These are phyloP conservation scores for Gobiocypris rarus DNA, from an alignment of 2,113 vertebrate species.

Conservation along the genomic window DNA sequence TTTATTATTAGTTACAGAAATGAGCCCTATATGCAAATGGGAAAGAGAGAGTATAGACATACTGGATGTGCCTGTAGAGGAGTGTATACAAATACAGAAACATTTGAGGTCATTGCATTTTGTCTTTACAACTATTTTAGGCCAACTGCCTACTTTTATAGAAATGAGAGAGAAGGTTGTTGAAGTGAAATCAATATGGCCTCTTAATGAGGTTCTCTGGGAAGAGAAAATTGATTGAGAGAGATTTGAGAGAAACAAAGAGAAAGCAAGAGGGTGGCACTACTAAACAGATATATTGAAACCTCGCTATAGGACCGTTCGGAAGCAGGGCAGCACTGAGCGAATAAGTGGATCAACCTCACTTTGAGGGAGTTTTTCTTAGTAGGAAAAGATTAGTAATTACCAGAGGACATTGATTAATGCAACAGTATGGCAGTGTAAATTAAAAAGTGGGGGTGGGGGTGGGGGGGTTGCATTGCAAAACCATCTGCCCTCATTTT, in stretches of 20 bases:
- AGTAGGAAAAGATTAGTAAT: conserved; percentile 34
- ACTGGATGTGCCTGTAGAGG: not conserved
- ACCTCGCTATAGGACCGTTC: not conserved
- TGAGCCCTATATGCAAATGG: not conserved
- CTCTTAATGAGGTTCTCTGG: conserved; percentile 71
- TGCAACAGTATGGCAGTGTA: conserved; percentile 19
- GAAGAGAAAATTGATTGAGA: conserved; percentile 46
- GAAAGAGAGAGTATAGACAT: not conserved
- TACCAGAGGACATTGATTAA: conserved; percentile 47
- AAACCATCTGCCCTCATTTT: conserved; percentile 31
- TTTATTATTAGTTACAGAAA: conserved; percentile 1
- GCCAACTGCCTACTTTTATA: conserved; percentile 62
- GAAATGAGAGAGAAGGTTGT: conserved; percentile 57
- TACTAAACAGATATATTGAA: conserved; percentile 11
- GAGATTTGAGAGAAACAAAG: not conserved
- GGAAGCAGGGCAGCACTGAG: conserved; percentile 5
- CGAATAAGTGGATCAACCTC: conserved; percentile 25
- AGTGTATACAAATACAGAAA: conserved; percentile 3
- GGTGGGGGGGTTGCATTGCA: too few relatives aligned
- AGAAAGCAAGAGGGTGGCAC: not conserved
- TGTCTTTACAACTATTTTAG: conserved; percentile 62
- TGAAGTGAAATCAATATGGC: conserved; percentile 70
- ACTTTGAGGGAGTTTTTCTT: not conserved
- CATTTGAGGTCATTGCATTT: conserved; percentile 56
- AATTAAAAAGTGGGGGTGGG: conserved; percentile 46